A percentile compares a stretch with the other conserved stretches of the same genome.
Evolutionary conservation across 2,888 invertebrate genomes (phyloP).

Genomic region (Archips xylosteana): DNA sequence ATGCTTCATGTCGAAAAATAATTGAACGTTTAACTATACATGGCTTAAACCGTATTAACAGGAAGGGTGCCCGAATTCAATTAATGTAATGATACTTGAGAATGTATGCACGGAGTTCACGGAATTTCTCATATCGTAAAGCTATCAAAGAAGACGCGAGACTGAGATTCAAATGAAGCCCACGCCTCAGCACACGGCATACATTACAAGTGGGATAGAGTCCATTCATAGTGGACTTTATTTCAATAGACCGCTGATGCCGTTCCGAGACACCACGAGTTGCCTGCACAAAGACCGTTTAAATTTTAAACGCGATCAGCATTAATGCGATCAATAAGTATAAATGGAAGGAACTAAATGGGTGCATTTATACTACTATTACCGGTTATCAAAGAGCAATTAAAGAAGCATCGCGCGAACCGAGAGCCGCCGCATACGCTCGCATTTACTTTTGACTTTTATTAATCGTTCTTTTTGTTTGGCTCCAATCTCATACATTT

Average conservation of each 20-base stretch:
- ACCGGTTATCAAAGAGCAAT: slow-evolving; percentile 77
- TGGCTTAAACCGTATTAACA: slow-evolving; percentile 21
- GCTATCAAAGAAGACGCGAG: slow-evolving; percentile 58
- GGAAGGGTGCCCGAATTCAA: slow-evolving; percentile 23
- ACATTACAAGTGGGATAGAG: slow-evolving; percentile 58
- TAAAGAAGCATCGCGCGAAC: slow-evolving; percentile 73
- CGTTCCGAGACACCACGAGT: slow-evolving; percentile 47
- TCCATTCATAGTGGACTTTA: slow-evolving; percentile 59
- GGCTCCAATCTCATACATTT: slow-evolving; percentile 71
- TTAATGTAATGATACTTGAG: slow-evolving; percentile 35
- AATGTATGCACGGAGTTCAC: slow-evolving; percentile 28
- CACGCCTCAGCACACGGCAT: slow-evolving; percentile 57
- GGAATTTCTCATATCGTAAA: slow-evolving; percentile 55
- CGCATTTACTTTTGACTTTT: slow-evolving; percentile 76
- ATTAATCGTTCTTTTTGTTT: slow-evolving; percentile 78
- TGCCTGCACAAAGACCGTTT: slow-evolving; percentile 55
- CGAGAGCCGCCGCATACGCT: slow-evolving; percentile 63
- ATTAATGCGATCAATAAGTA: slow-evolving; percentile 62
- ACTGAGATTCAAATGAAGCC: slow-evolving; percentile 65
- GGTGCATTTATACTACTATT: slow-evolving; percentile 74
- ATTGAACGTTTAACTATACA: slow-evolving; percentile 55
- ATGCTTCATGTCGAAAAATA: slow-evolving; percentile 54
- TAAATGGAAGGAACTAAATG: slow-evolving; percentile 68
- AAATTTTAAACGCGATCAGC: slow-evolving; percentile 62
- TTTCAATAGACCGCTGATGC: slow-evolving; percentile 51